Evolutionary conservation across 1,140 invertebrate species (phyloP).

Genomic region (Drosophila tani): DNA sequence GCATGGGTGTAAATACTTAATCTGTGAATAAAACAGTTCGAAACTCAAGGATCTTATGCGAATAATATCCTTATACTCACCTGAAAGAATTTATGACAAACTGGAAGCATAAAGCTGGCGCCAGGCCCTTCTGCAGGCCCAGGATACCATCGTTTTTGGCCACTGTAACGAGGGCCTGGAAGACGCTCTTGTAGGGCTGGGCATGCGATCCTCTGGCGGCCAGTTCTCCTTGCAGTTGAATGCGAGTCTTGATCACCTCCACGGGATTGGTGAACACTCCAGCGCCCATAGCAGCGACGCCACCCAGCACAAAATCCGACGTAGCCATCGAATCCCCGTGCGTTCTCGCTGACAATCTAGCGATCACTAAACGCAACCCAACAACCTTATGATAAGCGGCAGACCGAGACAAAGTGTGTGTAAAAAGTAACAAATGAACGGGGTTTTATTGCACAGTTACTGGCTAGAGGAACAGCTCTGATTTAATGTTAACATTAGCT

Average conservation of each 20-base stretch:
- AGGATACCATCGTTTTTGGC: conserved; percentile 87
- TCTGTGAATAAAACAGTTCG: conserved; percentile 79
- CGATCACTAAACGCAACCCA: conserved; percentile 26
- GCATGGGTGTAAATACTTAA: conserved; percentile 92
- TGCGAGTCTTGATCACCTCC: conserved; percentile 94
- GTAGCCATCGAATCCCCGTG: conserved; percentile 53
- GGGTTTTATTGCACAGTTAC: conserved; percentile 72
- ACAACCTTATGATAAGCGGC: conserved; percentile 20
- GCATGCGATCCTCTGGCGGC: conserved; percentile 87
- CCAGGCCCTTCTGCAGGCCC: conserved; percentile 94
- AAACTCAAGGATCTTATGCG: neutral
- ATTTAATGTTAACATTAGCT: conserved; percentile 15
- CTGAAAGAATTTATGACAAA: conserved; percentile 87
- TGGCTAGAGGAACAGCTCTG: conserved; percentile 21
- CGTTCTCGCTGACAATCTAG: conserved; percentile 16
- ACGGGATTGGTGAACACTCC: conserved; percentile 89
- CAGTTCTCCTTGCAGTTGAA: conserved; percentile 96
- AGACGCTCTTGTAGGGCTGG: conserved; percentile 88
- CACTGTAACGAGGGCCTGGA: conserved; percentile 88
- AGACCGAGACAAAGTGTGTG: conserved; percentile 6
- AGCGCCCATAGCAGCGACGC: conserved; percentile 86
- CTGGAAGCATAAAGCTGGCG: conserved; percentile 90
- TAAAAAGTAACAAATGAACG: conserved; percentile 36
- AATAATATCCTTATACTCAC: conserved; percentile 86
- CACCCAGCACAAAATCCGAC: conserved; percentile 85